Percentiles rank a stretch among this genome's conserved stretches.
Conservation (phyloP, 1,140 invertebrate species). For the Wasmannia auropunctata region DNA sequence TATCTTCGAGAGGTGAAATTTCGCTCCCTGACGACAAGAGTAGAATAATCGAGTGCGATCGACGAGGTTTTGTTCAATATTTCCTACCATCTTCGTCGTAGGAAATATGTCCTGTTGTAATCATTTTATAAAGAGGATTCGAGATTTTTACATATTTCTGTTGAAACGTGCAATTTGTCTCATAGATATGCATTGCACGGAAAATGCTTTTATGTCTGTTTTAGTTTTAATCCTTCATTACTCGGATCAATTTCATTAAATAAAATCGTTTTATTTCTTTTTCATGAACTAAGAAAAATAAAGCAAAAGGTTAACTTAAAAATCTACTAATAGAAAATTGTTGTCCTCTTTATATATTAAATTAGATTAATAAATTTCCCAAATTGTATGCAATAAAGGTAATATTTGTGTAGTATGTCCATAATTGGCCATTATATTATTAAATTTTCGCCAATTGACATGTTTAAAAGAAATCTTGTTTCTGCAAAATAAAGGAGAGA, state of each 20-base stretch:
- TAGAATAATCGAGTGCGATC: not conserved
- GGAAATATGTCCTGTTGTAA: not conserved
- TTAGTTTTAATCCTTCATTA: not conserved
- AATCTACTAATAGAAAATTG: not conserved
- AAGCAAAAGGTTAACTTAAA: not conserved
- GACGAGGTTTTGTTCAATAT: not conserved
- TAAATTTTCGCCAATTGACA: not conserved
- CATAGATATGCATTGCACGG: not conserved
- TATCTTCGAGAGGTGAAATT: constrained; percentile 32
- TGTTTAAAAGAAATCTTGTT: not conserved
- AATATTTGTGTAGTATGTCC: not conserved
- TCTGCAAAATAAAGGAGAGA: not conserved
- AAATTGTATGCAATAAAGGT: not conserved
- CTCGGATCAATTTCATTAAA: not conserved
- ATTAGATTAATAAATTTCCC: not conserved
- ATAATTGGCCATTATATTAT: not conserved
- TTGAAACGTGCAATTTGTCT: not conserved
- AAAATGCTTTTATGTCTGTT: not conserved
- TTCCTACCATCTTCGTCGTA: not conserved
- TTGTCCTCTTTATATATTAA: not conserved
- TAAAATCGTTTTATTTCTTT: not conserved
- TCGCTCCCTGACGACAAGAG: not conserved
- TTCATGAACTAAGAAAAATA: not conserved
- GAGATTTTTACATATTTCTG: constrained; percentile 8
- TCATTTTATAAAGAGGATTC: not conserved